Base-by-base conservation (phyloP, 2,888 invertebrate genomes). In the Noctuana brunneofusca region DNA sequence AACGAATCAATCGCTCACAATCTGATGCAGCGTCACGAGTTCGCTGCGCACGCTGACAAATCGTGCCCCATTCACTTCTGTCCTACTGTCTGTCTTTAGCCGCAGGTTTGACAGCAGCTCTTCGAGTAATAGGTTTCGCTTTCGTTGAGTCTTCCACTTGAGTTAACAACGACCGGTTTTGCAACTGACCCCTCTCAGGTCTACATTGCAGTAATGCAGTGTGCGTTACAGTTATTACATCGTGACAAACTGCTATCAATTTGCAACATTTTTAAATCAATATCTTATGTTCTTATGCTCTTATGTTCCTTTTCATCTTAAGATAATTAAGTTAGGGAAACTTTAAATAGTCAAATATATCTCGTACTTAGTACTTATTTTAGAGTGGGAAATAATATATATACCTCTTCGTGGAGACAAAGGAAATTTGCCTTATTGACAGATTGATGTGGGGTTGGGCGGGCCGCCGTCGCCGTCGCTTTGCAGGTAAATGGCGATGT, bases 381-480 rank as follows among this genome's bases (percentile, higher is more conserved):
- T 8, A 30, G 30, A 6, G 30, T 9, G 9, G 30, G 30, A 38
- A 11, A 38, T 4, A n/a, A 0, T 14, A 5, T 5, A 14, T 14
- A 1, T 38, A 3, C 12, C 0, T 1, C n/a, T 35, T 35, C 35
- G n/a, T n/a, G n/a, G n/a, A 38, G 14, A 32, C 32, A 32, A 32
- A 32, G 32, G 32, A 32, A 32, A 12, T 12, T 32, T 32, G 38
- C 14, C 14, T 38, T 14, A 38, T 38, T 38, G 38, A 38, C 38
- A 38, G 38, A 38, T 38, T 38, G 38, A 38, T 38, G 38, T 38
- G 38, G 14, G 38, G 38, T 38, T 6, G 38, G 38, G 38, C 38
- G 6, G 6, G 14, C 14, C 38, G 38, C 14, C 2, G 38, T 6
- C n/a, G n/a, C n/a, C n/a, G n/a, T n/a, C n/a, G n/a, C n/a, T n/a